phyloP scores from a whole-genome alignment of 2,113 vertebrate species.

The Strix aluco region DNA sequence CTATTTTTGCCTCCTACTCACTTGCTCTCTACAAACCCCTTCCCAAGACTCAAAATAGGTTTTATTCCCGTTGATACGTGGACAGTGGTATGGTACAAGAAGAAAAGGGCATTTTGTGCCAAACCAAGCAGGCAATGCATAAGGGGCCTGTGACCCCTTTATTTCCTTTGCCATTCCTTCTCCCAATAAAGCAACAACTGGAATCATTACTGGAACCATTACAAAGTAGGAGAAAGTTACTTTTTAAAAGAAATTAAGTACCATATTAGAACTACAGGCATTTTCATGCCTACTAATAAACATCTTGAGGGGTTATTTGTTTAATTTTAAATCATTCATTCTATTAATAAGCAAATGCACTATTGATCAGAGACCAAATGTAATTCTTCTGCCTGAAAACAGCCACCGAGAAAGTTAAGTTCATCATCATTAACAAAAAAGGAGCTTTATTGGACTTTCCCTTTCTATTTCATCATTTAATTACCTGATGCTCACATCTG shows the following conservation, averaged over 20 bases:
- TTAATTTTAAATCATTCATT: conserved; percentile 28
- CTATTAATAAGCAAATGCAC: conserved; percentile 39
- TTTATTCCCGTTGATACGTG: rapidly evolving
- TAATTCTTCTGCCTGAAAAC: conserved; percentile 35
- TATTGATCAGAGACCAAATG: conserved; percentile 34
- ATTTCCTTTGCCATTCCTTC: not conserved
- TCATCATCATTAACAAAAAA: conserved; percentile 61
- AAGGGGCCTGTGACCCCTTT: not conserved
- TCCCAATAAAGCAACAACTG: not conserved
- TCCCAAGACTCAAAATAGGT: not conserved
- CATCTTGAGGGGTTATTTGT: not conserved
- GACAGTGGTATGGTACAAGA: not conserved
- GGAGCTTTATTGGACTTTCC: conserved; percentile 57
- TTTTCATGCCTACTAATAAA: not conserved
- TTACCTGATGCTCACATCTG: conserved; percentile 36
- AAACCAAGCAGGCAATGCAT: not conserved
- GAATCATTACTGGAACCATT: not conserved
- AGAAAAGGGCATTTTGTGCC: not conserved
- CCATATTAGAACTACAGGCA: not conserved
- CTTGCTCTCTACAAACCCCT: not conserved
- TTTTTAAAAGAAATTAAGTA: not conserved
- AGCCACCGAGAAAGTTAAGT: not conserved
- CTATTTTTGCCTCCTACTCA: not conserved
- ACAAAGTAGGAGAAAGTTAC: not conserved
- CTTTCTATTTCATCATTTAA: conserved; percentile 66